Conservation (phyloP, 2,113 vertebrate species). For the Rhinogobius similis region DNA sequence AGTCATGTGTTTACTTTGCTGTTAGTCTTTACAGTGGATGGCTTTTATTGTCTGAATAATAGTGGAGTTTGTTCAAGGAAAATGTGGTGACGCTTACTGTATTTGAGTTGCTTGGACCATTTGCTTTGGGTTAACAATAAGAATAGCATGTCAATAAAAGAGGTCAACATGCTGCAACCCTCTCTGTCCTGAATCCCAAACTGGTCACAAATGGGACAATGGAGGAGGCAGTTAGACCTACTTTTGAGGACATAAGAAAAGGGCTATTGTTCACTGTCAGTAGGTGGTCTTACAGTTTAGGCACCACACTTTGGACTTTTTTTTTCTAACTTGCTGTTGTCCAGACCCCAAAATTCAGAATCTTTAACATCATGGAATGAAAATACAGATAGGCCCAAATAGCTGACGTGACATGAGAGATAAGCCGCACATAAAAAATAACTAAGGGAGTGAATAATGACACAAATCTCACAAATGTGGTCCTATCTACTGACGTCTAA, state of each 20-base stretch:
- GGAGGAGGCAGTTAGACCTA: conserved; percentile 34
- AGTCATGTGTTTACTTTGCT: not conserved
- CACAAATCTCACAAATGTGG: not conserved
- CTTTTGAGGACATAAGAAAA: conserved; percentile 4
- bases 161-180: conserved; percentile 3
- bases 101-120: not conserved
- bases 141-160: not conserved
- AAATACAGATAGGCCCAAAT: not conserved
- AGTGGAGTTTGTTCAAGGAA: not conserved
- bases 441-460: not conserved
- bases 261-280: conserved; percentile 45
- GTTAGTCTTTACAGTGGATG: no score
- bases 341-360: not conserved
- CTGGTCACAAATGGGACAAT: conserved; percentile 36
- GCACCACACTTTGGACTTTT: conserved; percentile 19
- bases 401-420: not conserved
- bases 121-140: not conserved
- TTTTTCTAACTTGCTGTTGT: not conserved
- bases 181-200: not conserved
- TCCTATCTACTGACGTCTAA: not conserved
- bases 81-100: not conserved
- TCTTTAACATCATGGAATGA: not conserved
- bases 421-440: not conserved
- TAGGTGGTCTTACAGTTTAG: conserved; percentile 48
- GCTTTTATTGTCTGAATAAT: not conserved